Evolutionary conservation across 1,140 invertebrate genomes (phyloP), one percentile per base, ranked within the genome.

Genomic region (Atta colombica): DNA sequence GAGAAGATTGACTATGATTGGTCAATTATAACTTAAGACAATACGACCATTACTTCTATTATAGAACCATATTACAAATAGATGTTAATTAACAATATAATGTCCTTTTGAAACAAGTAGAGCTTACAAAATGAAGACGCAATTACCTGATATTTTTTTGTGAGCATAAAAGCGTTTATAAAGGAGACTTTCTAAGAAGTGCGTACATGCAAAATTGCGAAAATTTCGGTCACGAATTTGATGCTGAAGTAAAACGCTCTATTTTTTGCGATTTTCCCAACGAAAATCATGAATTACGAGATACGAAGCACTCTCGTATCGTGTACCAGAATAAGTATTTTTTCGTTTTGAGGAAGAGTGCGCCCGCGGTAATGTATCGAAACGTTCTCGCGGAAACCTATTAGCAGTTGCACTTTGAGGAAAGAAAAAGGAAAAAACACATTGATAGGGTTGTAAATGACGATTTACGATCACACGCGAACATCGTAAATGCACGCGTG

Each of bases 401-500:
- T 84, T 84, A 84, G 39, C 55, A 35, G 55, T n/a, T 61, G 80
- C 72, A 61, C 55, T 75, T 61, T 14, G 39, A n/a, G 28, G 4
- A 75, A 14, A 18, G 18, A 3, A 25, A 7, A 28, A 60, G 16
- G 16, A 35, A 39, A 63, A 10, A 25, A 2, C 5, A 16, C 25
- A 7, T 16, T 16, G 39, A 72, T 82, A 35, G 39, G 55, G 39
- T 8, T 84, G 80, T 84, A 84, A 84, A 84, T 63, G 39, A 39
- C 55, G 69, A 84, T 84, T 61, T 74, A 74, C 68, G 80, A 74
- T 72, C 80, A 82, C 68, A 61, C 28, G 39, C 69, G 39, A 63
- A 45, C 25, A 25, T 63, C 80, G 69, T 84, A 84, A 84, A 84
- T 84, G 80, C 25, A 63, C 55, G 18, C 55, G 55, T 21, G 53